These are phyloP conservation scores for Hymenochirus boettgeri DNA, from an alignment of 2,113 vertebrate species.

Conservation along the genomic window DNA sequence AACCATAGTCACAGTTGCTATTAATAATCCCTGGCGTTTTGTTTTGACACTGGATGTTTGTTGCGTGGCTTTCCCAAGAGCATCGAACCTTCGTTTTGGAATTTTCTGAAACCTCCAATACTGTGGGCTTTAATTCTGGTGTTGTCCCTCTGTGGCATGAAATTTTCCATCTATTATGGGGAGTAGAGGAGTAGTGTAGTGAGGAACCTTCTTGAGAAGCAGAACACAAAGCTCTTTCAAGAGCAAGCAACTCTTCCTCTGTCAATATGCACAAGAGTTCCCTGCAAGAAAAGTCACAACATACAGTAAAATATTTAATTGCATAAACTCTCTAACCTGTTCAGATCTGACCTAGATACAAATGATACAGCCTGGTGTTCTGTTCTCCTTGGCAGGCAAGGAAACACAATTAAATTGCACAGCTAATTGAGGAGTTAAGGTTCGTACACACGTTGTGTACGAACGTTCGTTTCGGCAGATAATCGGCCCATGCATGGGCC, in stretches of 20 bases:
- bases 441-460: too few relatives aligned
- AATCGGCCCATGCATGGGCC: too few relatives aligned
- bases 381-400: too few relatives aligned
- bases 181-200: background rate
- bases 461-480: too few relatives aligned
- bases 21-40: background rate
- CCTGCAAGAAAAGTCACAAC: conserved; percentile 13
- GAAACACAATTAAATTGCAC: too few relatives aligned
- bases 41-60: background rate
- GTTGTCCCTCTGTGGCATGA: background rate
- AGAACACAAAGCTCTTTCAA: conserved; percentile 60
- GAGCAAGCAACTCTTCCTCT: conserved; percentile 51
- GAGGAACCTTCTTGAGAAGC: conserved; percentile 45
- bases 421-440: too few relatives aligned
- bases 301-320: background rate
- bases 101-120: background rate
- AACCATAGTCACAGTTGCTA: background rate
- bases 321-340: too few relatives aligned
- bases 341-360: too few relatives aligned
- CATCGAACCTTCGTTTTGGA: background rate
- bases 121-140: background rate
- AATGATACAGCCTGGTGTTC: too few relatives aligned
- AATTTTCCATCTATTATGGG: background rate
- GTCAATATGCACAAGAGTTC: conserved; percentile 60
- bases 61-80: background rate